These are phyloP conservation scores for Eupithecia pulchellata DNA, from an alignment of 2,888 invertebrate species.

Conservation along the genomic window DNA sequence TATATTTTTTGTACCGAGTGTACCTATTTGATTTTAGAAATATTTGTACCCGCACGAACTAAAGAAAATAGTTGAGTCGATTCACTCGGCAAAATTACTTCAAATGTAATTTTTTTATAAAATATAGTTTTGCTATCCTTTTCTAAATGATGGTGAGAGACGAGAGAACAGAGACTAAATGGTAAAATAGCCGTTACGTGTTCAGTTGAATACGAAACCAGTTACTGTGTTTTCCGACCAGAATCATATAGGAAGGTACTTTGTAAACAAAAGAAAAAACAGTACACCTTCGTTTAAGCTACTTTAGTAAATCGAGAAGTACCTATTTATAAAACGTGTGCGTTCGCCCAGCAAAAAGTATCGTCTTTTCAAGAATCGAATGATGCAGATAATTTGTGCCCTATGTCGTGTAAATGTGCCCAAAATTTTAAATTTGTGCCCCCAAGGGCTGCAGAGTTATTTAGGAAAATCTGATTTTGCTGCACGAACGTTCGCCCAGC, in stretches of 20 bases:
- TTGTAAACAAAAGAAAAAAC: neutral
- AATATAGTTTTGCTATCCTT: conserved; percentile 6
- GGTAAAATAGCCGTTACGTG: neutral
- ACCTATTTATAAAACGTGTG: too few relatives aligned
- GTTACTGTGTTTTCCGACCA: neutral
- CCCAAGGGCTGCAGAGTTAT: too few relatives aligned
- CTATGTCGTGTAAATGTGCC: too few relatives aligned
- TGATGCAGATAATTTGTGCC: too few relatives aligned
- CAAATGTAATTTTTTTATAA: conserved; percentile 1
- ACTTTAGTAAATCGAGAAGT: neutral
- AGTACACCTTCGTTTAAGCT: neutral
- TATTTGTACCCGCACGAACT: conserved; percentile 23
- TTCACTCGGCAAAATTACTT: neutral
- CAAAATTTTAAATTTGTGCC: too few relatives aligned
- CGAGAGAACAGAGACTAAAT: neutral
- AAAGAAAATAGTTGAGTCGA: neutral
- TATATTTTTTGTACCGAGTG: conserved; percentile 40
- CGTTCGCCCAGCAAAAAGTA: too few relatives aligned
- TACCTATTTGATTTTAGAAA: conserved; percentile 26
- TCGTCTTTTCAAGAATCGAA: too few relatives aligned
- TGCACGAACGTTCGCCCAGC: too few relatives aligned
- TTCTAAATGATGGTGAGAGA: neutral
- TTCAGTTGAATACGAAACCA: neutral
- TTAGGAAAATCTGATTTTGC: too few relatives aligned
- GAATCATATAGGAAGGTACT: neutral